Evolutionary conservation across 2,113 vertebrate species (phyloP).

Genomic region (Cnemophilus loriae): DNA sequence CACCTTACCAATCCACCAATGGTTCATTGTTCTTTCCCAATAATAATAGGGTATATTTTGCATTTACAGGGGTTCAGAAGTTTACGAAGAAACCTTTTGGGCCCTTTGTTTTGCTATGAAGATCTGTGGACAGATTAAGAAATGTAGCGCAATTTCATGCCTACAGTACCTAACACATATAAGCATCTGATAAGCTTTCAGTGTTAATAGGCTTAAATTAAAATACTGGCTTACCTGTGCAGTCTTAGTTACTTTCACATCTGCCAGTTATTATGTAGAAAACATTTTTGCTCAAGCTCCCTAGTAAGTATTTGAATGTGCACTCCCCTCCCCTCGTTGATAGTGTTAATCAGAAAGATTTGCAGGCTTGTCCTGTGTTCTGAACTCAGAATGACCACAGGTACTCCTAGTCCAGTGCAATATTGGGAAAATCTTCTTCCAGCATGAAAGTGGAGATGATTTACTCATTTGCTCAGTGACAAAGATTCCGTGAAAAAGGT

Average conservation of each 20-base stretch:
- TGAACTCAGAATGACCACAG: neutral
- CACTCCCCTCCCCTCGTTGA: neutral
- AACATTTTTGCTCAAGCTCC: neutral
- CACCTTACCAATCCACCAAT: neutral
- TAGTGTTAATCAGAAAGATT: neutral
- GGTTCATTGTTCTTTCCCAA: neutral
- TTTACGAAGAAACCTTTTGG: neutral
- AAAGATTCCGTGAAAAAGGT: neutral
- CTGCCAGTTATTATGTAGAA: neutral
- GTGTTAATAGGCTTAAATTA: neutral
- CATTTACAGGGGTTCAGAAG: neutral
- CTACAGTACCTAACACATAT: neutral
- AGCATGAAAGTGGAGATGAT: neutral
- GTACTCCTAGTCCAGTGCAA: neutral
- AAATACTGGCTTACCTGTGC: neutral
- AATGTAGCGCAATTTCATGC: neutral
- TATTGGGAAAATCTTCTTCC: neutral
- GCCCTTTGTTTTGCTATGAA: neutral
- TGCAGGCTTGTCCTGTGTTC: neutral
- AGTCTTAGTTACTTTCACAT: neutral
- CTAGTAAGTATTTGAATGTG: neutral
- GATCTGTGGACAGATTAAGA: neutral
- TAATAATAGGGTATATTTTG: neutral
- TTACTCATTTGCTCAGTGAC: neutral
- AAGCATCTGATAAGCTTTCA: neutral